Evolutionary conservation across 1,140 invertebrate species (phyloP), one percentile per base, ranked within the genome.

Genomic region (Triops cancriformis): DNA sequence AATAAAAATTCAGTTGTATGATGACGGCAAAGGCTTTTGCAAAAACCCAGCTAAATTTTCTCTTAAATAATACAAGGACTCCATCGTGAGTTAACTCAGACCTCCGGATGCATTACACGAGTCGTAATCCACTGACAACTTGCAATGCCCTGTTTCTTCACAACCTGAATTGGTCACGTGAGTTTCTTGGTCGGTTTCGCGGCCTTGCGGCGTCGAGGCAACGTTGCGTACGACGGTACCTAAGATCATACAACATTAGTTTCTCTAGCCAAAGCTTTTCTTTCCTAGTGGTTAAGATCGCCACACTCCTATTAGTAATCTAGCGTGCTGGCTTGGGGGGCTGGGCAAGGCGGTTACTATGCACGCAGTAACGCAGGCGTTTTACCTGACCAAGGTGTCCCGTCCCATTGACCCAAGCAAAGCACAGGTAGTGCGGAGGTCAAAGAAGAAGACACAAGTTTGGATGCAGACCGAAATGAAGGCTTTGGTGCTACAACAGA

Each of bases 191-290:
- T 87, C 80, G 86, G 86, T 81, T 86, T 87, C 26, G 82, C 84
- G 74, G 85, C 81, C 81, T 88, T 86, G 83, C 87, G 88, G 80
- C 85, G 88, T 51, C 87, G 85, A 42, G 88, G 88, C 74, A 89
- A 81, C 23, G 88, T 89, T 72, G 87, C 88, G 80, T 86, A 88
- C 79, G 83, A 87, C 76, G 87, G 85, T 81, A 88, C 88, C 85
- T 88, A 83, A 88, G 85, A 78, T 79, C n/a, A 82, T 73, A 80
- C 79, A 78, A 23, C 76, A 23, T 77, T 72, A 73, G 23, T 23
- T 76, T 43, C 7, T 28, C 23, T 23, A 26, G 12, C 27, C 12
- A n/a, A 41, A 73, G 41, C 31, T 28, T 27, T 43, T 5, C 41
- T 11, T 41, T 4, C 2, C 7, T 37, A 37, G 31, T 7, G 31